phyloP scores from a whole-genome alignment of 2,888 invertebrate genomes.

The Holacanthella duospinosa region DNA sequence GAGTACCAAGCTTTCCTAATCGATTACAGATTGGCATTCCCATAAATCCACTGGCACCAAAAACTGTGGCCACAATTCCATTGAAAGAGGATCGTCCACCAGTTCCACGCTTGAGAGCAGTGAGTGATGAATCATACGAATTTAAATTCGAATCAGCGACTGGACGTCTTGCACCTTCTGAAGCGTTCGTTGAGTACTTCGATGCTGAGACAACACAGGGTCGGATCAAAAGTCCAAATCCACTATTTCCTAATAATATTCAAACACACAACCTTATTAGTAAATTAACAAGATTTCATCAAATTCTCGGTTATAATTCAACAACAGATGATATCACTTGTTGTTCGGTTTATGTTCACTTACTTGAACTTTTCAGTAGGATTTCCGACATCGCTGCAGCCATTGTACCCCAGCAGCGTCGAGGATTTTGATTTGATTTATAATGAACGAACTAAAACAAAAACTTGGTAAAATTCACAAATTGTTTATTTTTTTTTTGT shows the following conservation, averaged over 20 bases:
- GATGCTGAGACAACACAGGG: slow-evolving; percentile 16
- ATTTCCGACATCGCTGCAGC: slow-evolving; percentile 12
- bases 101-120: slow-evolving; percentile 63
- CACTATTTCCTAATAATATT: slow-evolving; percentile 18
- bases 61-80: slow-evolving; percentile 95
- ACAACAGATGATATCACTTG: too few species aligned
- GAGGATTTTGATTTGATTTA: too few species aligned
- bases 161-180: slow-evolving; percentile 15
- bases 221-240: slow-evolving; percentile 15
- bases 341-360: background rate
- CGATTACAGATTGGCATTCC: slow-evolving; percentile 80
- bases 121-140: slow-evolving; percentile 24
- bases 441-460: too few species aligned
- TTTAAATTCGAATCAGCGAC: slow-evolving; percentile 10
- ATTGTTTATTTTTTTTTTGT: too few species aligned
- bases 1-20: slow-evolving; percentile 75
- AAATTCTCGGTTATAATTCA: background rate
- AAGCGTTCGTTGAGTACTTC: slow-evolving; percentile 17
- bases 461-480: too few species aligned
- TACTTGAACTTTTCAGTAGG: slow-evolving; percentile 9
- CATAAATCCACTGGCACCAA: slow-evolving; percentile 81
- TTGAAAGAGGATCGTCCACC: slow-evolving; percentile 93
- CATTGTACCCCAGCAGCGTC: background rate
- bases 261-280: background rate
- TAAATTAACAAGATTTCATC: background rate